Conservation (phyloP, 1,140 invertebrate genomes). For the Leucophenga varia region DNA sequence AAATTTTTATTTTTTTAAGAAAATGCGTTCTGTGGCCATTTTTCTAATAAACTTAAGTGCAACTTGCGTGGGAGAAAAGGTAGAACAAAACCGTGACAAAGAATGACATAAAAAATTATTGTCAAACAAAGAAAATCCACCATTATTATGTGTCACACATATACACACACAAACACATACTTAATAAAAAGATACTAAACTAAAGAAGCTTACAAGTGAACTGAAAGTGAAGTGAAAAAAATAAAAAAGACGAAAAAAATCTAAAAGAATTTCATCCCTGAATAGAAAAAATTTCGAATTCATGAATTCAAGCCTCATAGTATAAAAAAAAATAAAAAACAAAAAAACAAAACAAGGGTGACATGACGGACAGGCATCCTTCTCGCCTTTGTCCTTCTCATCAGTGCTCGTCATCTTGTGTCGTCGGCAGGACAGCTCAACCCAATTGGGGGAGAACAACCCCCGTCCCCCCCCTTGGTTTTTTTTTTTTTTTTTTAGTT, state of each 20-base stretch:
- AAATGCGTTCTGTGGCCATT: constrained; percentile 5
- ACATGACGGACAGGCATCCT: constrained; percentile 48
- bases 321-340: too few relatives aligned
- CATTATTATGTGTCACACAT: constrained; percentile 49
- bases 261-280: constrained; percentile 38
- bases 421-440: constrained; percentile 45
- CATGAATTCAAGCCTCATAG: constrained; percentile 2
- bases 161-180: constrained; percentile 27
- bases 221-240: neutral
- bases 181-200: too few relatives aligned
- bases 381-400: constrained; percentile 31
- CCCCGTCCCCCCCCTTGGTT: too few relatives aligned
- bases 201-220: too few relatives aligned
- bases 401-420: constrained; percentile 52
- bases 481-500: too few relatives aligned
- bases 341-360: constrained; percentile 40
- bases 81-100: constrained; percentile 30
- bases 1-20: constrained; percentile 35
- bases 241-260: neutral
- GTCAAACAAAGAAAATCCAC: constrained; percentile 54
- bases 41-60: constrained; percentile 53
- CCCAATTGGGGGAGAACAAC: too few relatives aligned
- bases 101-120: constrained; percentile 53
- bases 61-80: constrained; percentile 22
- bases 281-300: constrained; percentile 9